Percentiles rank a stretch among this genome's conserved stretches.
Conservation (phyloP, 2,797 vertebrate species). For the Spea hammondii region DNA sequence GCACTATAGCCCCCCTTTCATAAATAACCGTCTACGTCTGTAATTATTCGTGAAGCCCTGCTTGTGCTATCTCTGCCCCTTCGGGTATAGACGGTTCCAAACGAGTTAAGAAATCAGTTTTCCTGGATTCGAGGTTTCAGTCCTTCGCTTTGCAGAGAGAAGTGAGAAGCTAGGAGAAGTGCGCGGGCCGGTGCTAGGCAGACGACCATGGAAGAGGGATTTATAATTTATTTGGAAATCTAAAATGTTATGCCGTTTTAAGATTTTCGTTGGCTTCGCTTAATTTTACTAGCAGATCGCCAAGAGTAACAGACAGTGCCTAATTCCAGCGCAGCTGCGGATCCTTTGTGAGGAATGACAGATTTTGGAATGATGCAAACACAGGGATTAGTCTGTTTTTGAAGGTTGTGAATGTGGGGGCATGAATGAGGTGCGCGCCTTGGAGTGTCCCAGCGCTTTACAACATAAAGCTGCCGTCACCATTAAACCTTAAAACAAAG, state of each 20-base stretch:
- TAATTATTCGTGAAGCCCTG: too few species aligned
- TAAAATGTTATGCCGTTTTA: conserved; percentile 54
- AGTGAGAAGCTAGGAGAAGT: too few species aligned
- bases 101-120: too few species aligned
- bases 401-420: background rate
- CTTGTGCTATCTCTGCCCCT: too few species aligned
- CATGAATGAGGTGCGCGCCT: conserved; percentile 2
- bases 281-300: conserved; percentile 51
- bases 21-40: too few species aligned
- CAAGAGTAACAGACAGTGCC: conserved; percentile 28
- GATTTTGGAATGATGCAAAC: conserved; percentile 13
- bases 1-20: too few species aligned
- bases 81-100: too few species aligned
- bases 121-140: too few species aligned
- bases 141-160: too few species aligned
- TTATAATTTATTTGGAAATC: conserved; percentile 51
- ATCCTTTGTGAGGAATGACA: conserved; percentile 1
- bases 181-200: too few species aligned
- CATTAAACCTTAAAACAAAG: background rate
- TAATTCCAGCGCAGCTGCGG: conserved; percentile 45
- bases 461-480: background rate
- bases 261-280: conserved; percentile 59
- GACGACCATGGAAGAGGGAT: background rate
- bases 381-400: conserved; percentile 38
- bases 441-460: background rate